phyloP scores from a whole-genome alignment of 2,888 invertebrate genomes.

The Andrena flavipes region DNA sequence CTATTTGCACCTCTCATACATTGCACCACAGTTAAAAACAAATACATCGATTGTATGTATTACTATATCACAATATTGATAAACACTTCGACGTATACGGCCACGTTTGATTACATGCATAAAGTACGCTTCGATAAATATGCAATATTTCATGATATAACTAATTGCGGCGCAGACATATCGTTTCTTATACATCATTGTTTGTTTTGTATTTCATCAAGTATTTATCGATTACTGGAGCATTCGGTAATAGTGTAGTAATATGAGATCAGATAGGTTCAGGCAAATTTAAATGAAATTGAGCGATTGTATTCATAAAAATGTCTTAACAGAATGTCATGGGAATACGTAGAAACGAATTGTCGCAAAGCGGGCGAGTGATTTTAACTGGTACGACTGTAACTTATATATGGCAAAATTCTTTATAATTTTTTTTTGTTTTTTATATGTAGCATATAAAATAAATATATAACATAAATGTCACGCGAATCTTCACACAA shows the following conservation, averaged over 20 bases:
- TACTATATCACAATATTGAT: conserved; percentile 63
- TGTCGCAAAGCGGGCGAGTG: neutral
- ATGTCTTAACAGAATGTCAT: neutral
- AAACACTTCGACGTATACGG: conserved; percentile 21
- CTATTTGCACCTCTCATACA: conserved; percentile 30
- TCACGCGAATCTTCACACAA: neutral
- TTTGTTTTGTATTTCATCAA: neutral
- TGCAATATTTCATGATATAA: conserved; percentile 12
- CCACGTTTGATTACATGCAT: conserved; percentile 25
- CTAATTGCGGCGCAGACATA: neutral
- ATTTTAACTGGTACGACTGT: neutral
- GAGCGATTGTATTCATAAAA: conserved; percentile 2
- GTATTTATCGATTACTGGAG: conserved; percentile 18
- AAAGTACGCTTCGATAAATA: conserved; percentile 4
- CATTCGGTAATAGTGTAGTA: neutral
- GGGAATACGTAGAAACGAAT: neutral
- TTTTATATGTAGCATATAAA: conserved; percentile 25
- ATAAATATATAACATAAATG: conserved; percentile 38
- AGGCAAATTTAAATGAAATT: neutral
- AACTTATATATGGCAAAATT: neutral
- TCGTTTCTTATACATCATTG: neutral
- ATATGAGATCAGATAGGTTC: conserved; percentile 10
- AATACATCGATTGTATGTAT: conserved; percentile 54
- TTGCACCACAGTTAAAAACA: conserved; percentile 59
- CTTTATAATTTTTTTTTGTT: conserved; percentile 1